Base-by-base conservation (phyloP, 2,797 vertebrate genomes). In the Molossus alvarezi region DNA sequence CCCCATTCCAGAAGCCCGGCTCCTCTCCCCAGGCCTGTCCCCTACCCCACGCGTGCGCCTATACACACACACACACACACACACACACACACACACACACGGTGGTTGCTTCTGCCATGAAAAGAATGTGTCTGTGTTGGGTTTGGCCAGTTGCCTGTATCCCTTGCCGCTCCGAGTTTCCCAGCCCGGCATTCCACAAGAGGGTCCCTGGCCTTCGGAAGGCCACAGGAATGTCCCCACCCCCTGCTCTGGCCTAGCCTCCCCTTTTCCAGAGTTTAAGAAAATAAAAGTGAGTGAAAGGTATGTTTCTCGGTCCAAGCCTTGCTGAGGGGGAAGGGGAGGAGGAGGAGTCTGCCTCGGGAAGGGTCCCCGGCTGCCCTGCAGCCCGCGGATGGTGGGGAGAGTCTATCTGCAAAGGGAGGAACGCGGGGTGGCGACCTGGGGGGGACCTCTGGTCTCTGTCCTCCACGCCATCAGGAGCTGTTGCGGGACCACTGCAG, bases 161-260 rank as follows among this genome's bases (percentile, higher is more conserved):
- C 96, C 97, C 97, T 98, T 84, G 93, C 97, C 98, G 97, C 98
- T 97, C 96, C 64, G 97, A 98, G 98, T 97, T 95, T 95, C 96
- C 97, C 97, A 98, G 97, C 94, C 97, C 94, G 0, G 98, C 98
- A 98, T 98, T 98, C 97, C 97, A 94, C 96, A 96, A 95, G 98
- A 98, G 98, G 98, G 98, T 98, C 98, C 97, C 97, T 98, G 98
- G 98, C 98, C 90, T 98, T 88, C 94, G 91, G 98, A 99, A 98
- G 98, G 98, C 98, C 98, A 97, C 97, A 98, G 98, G 98, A 98
- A 99, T 98, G 98, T 97, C 97, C 93, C 98, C 95, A 94, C 94
- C 88, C 92, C 95, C 79, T 91, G 96, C 97, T 97, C 97, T 97
- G 84, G 95, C 96, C 95, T 92, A 91, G 95, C 93, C 97, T 98